phyloP scores from a whole-genome alignment of 2,888 invertebrate genomes.

The Sinodicranocentrus sp. region DNA sequence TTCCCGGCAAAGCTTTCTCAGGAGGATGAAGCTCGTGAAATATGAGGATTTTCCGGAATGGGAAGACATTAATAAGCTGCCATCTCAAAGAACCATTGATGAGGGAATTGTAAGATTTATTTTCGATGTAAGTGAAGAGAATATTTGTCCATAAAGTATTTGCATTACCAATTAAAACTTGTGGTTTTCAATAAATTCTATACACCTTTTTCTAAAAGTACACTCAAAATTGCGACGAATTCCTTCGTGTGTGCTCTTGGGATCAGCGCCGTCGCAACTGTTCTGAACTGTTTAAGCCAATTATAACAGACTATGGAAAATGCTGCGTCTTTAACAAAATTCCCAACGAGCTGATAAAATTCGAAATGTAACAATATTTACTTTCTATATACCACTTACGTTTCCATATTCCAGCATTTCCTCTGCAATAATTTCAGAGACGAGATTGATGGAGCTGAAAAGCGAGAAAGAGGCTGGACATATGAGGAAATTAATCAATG shows the following conservation, averaged over 20 bases:
- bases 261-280: slow-evolving; percentile 38
- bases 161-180: no score
- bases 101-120: slow-evolving; percentile 28
- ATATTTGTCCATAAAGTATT: background rate
- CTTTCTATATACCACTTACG: background rate
- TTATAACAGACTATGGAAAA: slow-evolving; percentile 59
- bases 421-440: no score
- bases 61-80: slow-evolving; percentile 42
- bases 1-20: slow-evolving; percentile 44
- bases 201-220: slow-evolving; percentile 22
- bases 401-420: no score
- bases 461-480: slow-evolving; percentile 54
- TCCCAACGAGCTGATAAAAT: slow-evolving; percentile 48
- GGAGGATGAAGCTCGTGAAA: slow-evolving; percentile 38
- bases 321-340: slow-evolving; percentile 60
- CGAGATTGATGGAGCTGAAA: slow-evolving; percentile 26
- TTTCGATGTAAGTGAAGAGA: slow-evolving; percentile 30
- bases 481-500: slow-evolving; percentile 53
- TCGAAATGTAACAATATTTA: slow-evolving; percentile 41
- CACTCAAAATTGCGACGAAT: slow-evolving; percentile 37
- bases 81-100: slow-evolving; percentile 33
- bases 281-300: slow-evolving; percentile 42
- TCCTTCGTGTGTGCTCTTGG: slow-evolving; percentile 48
- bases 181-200: no score
- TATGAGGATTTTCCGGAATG: slow-evolving; percentile 34